A percentile compares a stretch with the other conserved stretches of the same genome.
phyloP scores from a whole-genome alignment of 2,888 invertebrate genomes.

The Eurytoma californica region DNA sequence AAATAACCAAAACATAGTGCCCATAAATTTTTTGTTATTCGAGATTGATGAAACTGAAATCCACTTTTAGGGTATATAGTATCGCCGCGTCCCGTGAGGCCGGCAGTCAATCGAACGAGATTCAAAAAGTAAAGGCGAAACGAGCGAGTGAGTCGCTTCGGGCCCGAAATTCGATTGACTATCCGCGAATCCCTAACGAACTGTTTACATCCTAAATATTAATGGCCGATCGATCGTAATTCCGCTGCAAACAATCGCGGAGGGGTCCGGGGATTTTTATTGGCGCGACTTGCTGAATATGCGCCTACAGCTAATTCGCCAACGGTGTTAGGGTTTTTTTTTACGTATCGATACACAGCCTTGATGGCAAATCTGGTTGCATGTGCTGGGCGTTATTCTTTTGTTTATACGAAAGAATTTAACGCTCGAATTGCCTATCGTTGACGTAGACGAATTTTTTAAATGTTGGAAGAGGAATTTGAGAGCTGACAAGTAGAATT shows the following conservation, averaged over 20 bases:
- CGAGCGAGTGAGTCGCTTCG: neutral
- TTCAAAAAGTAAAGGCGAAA: neutral
- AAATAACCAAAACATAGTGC: neutral
- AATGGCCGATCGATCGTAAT: conserved; percentile 40
- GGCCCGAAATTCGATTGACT: conserved; percentile 21
- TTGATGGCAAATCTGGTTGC: conserved; percentile 40
- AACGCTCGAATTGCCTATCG: conserved; percentile 10
- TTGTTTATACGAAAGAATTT: no score
- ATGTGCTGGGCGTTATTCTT: no score
- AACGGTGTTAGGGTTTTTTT: conserved; percentile 1
- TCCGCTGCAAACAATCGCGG: conserved; percentile 25
- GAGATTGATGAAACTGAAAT: neutral
- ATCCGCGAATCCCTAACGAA: conserved; percentile 36
- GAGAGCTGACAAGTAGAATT: neutral
- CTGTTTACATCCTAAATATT: conserved; percentile 50
- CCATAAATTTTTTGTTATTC: neutral
- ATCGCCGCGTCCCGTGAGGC: neutral
- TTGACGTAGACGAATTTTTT: neutral
- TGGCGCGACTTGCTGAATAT: conserved; percentile 4
- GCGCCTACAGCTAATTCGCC: conserved; percentile 5
- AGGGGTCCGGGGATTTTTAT: neutral
- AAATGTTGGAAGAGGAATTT: neutral
- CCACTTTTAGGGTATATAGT: neutral
- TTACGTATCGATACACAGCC: neutral
- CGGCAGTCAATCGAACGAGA: neutral